phyloP scores from a whole-genome alignment of 2,113 vertebrate species.

The Pygoscelis antarcticus region DNA sequence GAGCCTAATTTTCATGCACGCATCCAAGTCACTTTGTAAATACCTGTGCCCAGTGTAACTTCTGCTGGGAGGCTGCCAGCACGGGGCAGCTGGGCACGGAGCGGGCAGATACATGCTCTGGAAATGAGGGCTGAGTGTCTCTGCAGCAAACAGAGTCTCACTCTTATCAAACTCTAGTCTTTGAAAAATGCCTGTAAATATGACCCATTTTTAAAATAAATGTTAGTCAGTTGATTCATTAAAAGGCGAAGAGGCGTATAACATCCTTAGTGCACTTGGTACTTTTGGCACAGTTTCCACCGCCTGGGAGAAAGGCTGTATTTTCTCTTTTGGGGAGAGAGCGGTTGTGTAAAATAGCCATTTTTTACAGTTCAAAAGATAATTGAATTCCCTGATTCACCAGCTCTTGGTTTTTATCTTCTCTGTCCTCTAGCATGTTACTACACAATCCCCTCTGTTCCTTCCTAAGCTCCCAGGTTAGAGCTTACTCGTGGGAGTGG shows the following conservation, averaged over 20 bases:
- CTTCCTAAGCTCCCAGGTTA: not conserved
- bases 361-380: slow-evolving; percentile 20
- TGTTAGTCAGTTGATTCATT: not conserved
- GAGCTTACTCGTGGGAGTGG: not conserved
- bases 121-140: not conserved
- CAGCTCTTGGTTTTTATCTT: not conserved
- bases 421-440: not conserved
- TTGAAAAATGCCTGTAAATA: not conserved
- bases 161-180: not conserved
- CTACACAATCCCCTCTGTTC: not conserved
- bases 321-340: not conserved
- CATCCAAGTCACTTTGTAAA: not conserved
- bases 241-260: not conserved
- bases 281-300: not conserved
- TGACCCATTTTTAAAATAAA: not conserved
- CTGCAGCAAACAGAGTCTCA: not conserved
- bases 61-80: not conserved
- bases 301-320: not conserved
- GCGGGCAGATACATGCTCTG: rapidly evolving
- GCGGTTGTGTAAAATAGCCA: not conserved
- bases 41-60: not conserved
- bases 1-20: not conserved
- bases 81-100: not conserved
- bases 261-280: not conserved
- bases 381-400: slow-evolving; percentile 3